Base-by-base conservation (phyloP, 2,113 vertebrate species). In the Rana temporaria region DNA sequence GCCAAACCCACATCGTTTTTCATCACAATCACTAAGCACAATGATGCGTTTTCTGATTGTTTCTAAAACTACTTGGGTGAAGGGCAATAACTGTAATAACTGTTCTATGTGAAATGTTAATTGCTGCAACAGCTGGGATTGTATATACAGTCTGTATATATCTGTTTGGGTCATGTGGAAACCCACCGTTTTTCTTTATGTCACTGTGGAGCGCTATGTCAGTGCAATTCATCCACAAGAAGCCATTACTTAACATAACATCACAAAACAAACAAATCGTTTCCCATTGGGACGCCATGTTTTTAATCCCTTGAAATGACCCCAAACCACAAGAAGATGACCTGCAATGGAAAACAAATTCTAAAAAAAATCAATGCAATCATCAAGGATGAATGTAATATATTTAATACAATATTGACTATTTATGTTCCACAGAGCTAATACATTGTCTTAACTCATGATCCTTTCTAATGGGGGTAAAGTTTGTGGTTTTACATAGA, bases 1-100 rank as follows among this genome's bases (percentile, higher is more conserved):
- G 52, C 19, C 4, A 7, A 15, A 42, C 75, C 67, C 80, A 67
- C 71, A 75, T 71, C 24, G 32, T 82, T 82, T 67, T n/a, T 82
- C 80, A 72, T 65, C 42, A 2, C 22, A n/a, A n/a, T 30, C 30
- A 15, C 5, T 38, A 8, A 75, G 34, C 30, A 59, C 24, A 38
- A 55, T 57, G 26, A 30, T 60, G 57, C 1, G 60, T 60, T 73
- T 30, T 16, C 53, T 11, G 20, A 30, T n/a, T n/a, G 48, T 74
- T 71, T 24, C 34, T 16, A 69, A 69, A 78, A 80, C 69, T 26
- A 62, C 78, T 24, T 3, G 26, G 42, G 26, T 66, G 48, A 66
- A 56, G 67, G 26, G 7, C 34, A 53, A 24, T 64, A 30, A 71
- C 72, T 81, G 68, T 53, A 30, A 24, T 64, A 30, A 71, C 72